A percentile compares a stretch with the other conserved stretches of the same genome.
Conservation (phyloP, 2,888 invertebrate genomes). For the Strigamia maritima region DNA sequence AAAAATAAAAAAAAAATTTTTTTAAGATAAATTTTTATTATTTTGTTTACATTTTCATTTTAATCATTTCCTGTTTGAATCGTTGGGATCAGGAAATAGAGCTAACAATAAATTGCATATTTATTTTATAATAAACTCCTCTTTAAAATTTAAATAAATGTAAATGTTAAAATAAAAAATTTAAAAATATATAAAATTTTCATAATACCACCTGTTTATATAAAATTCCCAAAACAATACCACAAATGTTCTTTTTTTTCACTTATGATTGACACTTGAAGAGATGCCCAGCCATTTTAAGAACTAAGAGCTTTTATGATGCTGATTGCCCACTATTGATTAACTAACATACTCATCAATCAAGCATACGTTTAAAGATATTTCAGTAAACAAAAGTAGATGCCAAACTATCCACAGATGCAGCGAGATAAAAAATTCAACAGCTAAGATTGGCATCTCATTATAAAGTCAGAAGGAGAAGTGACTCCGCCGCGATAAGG, state of each 20-base stretch:
- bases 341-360: not conserved
- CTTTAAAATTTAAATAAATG: no score
- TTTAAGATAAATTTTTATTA: no score
- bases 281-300: not conserved
- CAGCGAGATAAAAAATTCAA: not conserved
- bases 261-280: not conserved
- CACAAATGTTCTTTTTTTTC: slow-evolving; percentile 15
- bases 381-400: not conserved
- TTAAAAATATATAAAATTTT: not conserved
- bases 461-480: not conserved
- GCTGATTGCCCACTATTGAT: not conserved
- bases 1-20: no score
- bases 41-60: no score
- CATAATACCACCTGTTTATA: not conserved
- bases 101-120: no score
- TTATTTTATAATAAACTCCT: no score
- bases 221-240: not conserved
- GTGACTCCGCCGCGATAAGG: not conserved
- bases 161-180: no score
- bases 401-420: not conserved
- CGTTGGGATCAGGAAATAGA: no score
- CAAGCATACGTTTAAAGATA: not conserved
- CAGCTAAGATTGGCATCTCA: not conserved
- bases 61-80: no score
- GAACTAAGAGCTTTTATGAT: not conserved